Evolutionary conservation across 1,140 invertebrate species (phyloP).

Genomic region (Papilio dardanus): DNA sequence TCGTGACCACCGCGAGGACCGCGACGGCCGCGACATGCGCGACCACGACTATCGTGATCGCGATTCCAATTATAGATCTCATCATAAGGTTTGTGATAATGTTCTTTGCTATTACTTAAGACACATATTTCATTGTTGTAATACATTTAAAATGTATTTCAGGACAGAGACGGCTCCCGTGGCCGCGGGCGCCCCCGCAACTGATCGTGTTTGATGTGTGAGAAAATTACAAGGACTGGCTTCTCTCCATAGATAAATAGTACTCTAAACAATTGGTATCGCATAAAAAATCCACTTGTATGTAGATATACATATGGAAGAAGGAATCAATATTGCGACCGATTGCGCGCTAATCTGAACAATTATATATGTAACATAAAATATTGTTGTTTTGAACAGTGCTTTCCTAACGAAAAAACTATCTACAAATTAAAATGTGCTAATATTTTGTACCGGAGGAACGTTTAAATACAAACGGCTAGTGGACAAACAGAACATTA

Average conservation of each 20-base stretch:
- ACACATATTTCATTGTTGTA: background rate
- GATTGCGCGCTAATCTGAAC: constrained; percentile 70
- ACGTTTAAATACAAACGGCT: constrained; percentile 76
- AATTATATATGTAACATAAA: constrained; percentile 72
- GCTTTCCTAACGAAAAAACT: constrained; percentile 76
- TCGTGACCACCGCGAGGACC: constrained; percentile 52
- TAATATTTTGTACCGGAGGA: constrained; percentile 80
- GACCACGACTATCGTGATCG: constrained; percentile 74
- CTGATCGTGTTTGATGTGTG: constrained; percentile 59
- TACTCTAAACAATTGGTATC: constrained; percentile 75
- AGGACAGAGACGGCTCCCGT: constrained; percentile 79
- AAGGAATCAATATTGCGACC: constrained; percentile 56
- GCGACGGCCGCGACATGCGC: constrained; percentile 64
- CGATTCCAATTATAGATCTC: constrained; percentile 70
- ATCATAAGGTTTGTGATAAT: constrained; percentile 62
- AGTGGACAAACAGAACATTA: constrained; percentile 80
- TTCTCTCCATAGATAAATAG: constrained; percentile 81
- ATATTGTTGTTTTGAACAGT: constrained; percentile 80
- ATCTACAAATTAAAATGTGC: constrained; percentile 81
- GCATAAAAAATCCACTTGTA: constrained; percentile 63
- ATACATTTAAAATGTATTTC: constrained; percentile 46
- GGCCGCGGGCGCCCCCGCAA: constrained; percentile 75
- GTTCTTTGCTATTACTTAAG: background rate
- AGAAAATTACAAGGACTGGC: constrained; percentile 72
- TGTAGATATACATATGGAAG: constrained; percentile 60